Base-by-base conservation (phyloP, 2,888 invertebrate genomes). In the Metopia argyrocephala region DNA sequence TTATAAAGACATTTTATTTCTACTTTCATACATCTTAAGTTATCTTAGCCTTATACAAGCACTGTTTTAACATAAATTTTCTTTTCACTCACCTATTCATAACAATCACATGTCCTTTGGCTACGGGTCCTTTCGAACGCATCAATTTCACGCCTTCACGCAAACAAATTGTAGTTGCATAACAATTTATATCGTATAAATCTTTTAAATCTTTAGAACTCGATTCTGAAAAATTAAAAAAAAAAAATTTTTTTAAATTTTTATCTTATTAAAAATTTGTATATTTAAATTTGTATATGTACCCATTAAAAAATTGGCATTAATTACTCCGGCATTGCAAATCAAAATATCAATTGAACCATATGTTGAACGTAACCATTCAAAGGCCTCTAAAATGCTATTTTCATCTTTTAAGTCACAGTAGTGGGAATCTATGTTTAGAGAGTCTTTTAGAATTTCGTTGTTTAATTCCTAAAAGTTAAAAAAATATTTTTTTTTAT, bases 31-130 rank as follows among this genome's bases (percentile, higher is more conserved):
- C 38, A 61, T 28, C 3, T 28, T n/a, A n/a, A n/a, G n/a, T n/a
- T n/a, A n/a, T n/a, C n/a, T n/a, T n/a, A n/a, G n/a, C n/a, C n/a
- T n/a, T n/a, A 27, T 27, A 61, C 28, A 5, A 50, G 3, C 27
- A 61, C 21, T n/a, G n/a, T n/a, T n/a, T n/a, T n/a, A n/a, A n/a
- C 3, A 38, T 2, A 38, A 38, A 0, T 38, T 4, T 0, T 38
- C 38, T 38, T 1, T 38, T 4, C 15, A 48, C 78, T 74, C 38
- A 93, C 93, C 93, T 94, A 87, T 92, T 93, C 70, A 94, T 91
- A 68, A 93, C 91, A 66, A 94, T 90, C 79, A 94, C 92, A 82
- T 94, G 93, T 0, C 93, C 93, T 54, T 91, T 91, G 1, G 90
- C 88, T 1, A 90, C 88, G 46, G 90, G 88, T 31, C 91, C 90